Conservation (phyloP, 2,888 invertebrate species). For the Torymus texanus region DNA sequence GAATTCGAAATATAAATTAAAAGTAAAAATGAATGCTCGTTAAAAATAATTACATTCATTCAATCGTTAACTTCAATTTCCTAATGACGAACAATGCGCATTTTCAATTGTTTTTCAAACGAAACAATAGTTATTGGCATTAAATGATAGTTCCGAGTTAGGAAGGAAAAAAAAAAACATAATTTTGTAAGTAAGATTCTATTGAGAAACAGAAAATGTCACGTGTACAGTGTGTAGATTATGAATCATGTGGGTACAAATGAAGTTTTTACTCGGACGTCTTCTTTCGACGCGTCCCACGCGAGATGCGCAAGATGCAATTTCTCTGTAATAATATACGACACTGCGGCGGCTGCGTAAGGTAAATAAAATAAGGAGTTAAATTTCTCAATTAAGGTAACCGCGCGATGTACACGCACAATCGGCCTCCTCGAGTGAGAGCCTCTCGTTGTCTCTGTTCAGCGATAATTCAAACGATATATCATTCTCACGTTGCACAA, state of each 20-base stretch:
- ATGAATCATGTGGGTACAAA: constrained; percentile 27
- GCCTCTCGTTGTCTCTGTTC: constrained; percentile 8
- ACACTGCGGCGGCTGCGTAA: neutral
- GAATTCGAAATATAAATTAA: no score
- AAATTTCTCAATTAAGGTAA: constrained; percentile 40
- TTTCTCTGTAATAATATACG: constrained; percentile 19
- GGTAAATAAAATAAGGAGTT: constrained; percentile 17
- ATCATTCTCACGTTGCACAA: no score
- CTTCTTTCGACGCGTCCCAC: constrained; percentile 36
- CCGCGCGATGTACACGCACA: neutral
- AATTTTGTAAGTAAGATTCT: no score
- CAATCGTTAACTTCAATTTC: neutral
- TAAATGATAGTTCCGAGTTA: neutral
- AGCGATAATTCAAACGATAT: constrained; percentile 1
- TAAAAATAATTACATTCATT: no score
- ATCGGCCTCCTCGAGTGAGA: neutral
- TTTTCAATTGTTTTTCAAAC: neutral
- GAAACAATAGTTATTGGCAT: constrained; percentile 11
- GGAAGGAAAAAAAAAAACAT: neutral
- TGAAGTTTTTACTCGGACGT: constrained; percentile 15
- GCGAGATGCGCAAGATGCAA: constrained; percentile 19
- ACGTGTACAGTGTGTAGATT: neutral
- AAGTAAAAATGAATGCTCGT: no score
- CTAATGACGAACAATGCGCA: neutral
- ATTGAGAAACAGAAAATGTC: neutral